Evolutionary conservation across 2,113 vertebrate species (phyloP), one percentile per base, ranked within the genome.

Genomic region (Elephas maximus): DNA sequence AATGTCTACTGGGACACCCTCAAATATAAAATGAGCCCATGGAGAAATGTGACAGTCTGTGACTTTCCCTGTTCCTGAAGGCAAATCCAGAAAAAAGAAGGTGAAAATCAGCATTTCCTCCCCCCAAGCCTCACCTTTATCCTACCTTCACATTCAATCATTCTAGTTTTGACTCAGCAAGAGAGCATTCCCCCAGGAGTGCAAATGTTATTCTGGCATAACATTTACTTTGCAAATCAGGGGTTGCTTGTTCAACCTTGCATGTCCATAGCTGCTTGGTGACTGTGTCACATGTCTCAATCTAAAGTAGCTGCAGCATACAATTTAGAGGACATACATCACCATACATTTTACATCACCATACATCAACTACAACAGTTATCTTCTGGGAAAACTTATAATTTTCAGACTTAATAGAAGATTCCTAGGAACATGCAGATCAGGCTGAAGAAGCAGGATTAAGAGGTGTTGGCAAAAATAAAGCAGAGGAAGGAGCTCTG

Each of bases 221-320:
- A 18, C 48, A 45, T 90, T 57, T 94, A 10, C 37, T 90, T 69
- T 93, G 41, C 74, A 85, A 96, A 79, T 91, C 48, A 48, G 4
- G 53, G 45, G 5, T 44, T 84, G 4, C 6, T 62, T 88, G 5
- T 60, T 57, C 20, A 93, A 90, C 20, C 6, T 87, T 57, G 15
- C 33, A n/a, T 7, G 26, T 2, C 4, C 15, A 78, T 51, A 65
- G 21, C 57, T 83, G 83, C 8, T 51, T n/a, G 20, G 33, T 76
- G 63, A 93, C 41, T 48, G 6, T 57, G 63, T 82, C 82, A 18
- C 14, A 37, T 28, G 11, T n/a, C 82, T 90, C 37, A 76, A 17
- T 81, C 71, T 87, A 83, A 96, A 89, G 80, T 51, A 77, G n/a
- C 26, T 80, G 15, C 23, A 15, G 30, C 37, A 62, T 28, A 45